Percentiles rank a stretch among this genome's conserved stretches.
Evolutionary conservation across 2,888 invertebrate genomes (phyloP).

Genomic region (Aphidoletes aphidimyza): DNA sequence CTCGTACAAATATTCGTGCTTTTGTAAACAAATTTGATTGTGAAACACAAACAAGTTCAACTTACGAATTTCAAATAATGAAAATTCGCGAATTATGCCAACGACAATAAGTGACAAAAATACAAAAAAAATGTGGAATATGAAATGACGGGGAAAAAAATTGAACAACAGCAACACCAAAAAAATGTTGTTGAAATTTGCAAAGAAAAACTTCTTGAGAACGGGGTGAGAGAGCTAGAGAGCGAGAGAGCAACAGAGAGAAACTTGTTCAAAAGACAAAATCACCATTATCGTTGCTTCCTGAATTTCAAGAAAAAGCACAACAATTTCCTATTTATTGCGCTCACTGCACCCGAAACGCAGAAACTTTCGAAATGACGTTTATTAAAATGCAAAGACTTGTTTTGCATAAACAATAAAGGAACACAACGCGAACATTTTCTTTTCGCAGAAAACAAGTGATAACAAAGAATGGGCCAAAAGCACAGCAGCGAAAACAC

Average conservation of each 20-base stretch:
- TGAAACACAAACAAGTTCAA: background rate
- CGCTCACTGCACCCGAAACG: background rate
- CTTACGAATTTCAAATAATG: background rate
- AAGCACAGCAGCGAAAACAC: too few species aligned
- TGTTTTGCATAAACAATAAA: conserved; percentile 50
- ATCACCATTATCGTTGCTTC: background rate
- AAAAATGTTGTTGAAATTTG: background rate
- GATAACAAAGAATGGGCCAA: background rate
- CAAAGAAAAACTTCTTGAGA: conserved; percentile 11
- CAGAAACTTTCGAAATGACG: conserved; percentile 45
- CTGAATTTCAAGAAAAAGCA: background rate
- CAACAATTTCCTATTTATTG: conserved; percentile 28
- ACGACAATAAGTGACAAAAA: background rate
- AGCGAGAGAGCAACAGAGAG: background rate
- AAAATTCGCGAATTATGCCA: conserved; percentile 10
- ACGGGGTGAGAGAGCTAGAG: background rate
- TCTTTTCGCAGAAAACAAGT: background rate
- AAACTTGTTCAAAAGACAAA: background rate
- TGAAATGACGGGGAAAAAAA: background rate
- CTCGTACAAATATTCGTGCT: background rate
- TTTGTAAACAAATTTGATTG: conserved; percentile 43
- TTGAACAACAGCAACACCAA: background rate
- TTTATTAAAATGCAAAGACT: conserved; percentile 53
- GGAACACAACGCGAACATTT: background rate
- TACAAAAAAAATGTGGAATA: background rate